These are phyloP conservation scores for Agriopis leucophaearia DNA, from an alignment of 2,888 invertebrate genomes.

Conservation along the genomic window DNA sequence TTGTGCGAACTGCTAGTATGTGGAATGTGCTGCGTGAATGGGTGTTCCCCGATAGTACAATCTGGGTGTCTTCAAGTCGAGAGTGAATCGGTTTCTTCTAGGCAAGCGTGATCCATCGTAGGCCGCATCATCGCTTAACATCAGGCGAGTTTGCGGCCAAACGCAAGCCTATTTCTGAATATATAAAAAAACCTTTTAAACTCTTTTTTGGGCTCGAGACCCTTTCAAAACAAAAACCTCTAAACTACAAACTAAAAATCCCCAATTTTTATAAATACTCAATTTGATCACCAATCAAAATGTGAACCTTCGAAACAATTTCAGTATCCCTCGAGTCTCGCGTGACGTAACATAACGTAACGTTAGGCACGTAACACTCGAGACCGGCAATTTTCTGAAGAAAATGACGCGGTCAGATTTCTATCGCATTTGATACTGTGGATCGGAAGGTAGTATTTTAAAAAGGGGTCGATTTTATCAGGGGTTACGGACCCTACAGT, in stretches of 20 bases:
- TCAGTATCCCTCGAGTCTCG: conserved; percentile 6
- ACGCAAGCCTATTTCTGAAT: no score
- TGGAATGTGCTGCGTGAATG: no score
- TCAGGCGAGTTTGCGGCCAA: no score
- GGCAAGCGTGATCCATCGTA: no score
- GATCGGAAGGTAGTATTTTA: conserved; percentile 19
- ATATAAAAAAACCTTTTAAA: no score
- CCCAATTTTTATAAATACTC: not conserved
- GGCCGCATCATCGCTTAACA: no score
- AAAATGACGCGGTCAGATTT: conserved; percentile 20
- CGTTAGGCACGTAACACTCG: conserved; percentile 6
- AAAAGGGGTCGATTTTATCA: conserved; percentile 18
- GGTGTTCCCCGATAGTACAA: no score
- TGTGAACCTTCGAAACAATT: conserved; percentile 10
- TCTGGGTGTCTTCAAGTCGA: no score
- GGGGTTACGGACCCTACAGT: conserved; percentile 16
- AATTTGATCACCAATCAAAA: conserved; percentile 16
- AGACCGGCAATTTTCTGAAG: conserved; percentile 19
- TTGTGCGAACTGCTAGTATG: no score
- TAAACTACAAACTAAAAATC: not conserved
- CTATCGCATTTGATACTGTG: conserved; percentile 18
- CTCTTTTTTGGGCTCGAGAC: no score
- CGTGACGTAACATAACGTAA: conserved; percentile 9
- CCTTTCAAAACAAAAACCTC: no score
- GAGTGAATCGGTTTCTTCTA: no score